Base-by-base conservation (phyloP, 2,797 vertebrate genomes). In the Antrozous pallidus region DNA sequence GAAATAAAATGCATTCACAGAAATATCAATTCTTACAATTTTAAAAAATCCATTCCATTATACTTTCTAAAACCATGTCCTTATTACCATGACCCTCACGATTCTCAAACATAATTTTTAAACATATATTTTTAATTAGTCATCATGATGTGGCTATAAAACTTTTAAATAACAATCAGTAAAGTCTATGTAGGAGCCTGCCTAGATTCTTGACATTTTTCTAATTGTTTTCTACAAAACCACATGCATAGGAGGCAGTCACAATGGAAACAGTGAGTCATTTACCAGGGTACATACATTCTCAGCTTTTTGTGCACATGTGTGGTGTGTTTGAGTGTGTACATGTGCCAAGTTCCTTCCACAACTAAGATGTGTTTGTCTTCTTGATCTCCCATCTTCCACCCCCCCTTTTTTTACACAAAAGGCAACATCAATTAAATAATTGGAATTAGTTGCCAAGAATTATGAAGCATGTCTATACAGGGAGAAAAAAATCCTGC, bases 181-280 rank as follows among this genome's bases (percentile, higher is more conserved):
- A 94, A 93, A 56, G 54, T 81, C 85, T 86, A 31, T 9, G 69
- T 71, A 94, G 89, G 49, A 97, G 51, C 61, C 45, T 85, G 83
- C 56, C 77, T 79, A 75, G 80, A 97, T 96, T 96, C 95, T 82
- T 96, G 73, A 90, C 92, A 97, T 96, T 96, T 94, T 96, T 96
- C 90, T 92, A 73, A 92, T 93, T 96, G 93, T 89, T 96, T 93
- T 82, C 75, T 90, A 63, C 78, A 92, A 83, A 85, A 75, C 77
- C 20, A 71, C 65, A 75, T 6, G 63, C 58, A 92, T 14, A 84
- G 79, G 90, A 90, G 83, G 71, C 4, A 0, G 73, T 67, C 56
- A 75, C 54, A 56, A 78, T 22, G 22, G 61, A 74, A 74, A 74
- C 14, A 86, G 45, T 2, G 12, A 92, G 42, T 38, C 51, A 33